Evolutionary conservation across 1,140 invertebrate species (phyloP), one percentile per base, ranked within the genome.

Genomic region (Trialeurodes vaporariorum): DNA sequence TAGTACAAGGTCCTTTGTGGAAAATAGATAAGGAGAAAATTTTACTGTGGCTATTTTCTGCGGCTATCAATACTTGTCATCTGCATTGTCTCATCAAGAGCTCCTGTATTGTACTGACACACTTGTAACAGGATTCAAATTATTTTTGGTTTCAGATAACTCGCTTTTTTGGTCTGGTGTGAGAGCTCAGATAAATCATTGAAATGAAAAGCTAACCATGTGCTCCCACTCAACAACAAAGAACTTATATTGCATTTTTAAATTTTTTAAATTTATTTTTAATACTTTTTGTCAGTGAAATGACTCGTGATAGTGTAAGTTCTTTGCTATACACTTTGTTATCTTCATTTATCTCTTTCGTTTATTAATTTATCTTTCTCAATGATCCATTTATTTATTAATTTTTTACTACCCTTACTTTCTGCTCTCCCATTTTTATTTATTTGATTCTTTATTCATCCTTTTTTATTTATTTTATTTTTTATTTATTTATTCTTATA

Each of bases 241-340:
- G 34, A 49, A 49, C 34, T 49, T 9, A 9, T 49, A 49, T 49
- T 49, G 34, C 34, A 49, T 49, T 49, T 49, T 49, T 49, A 49
- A 49, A 49, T 49, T 49, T 49, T 49, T 49, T 49, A 49, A 49
- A 49, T 49, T 49, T 49, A 49, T 49, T 49, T 49, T 49, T 49
- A 49, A 49, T 49, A 49, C 34, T 49, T n/a, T n/a, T 49, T 49
- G 34, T 49, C 34, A 49, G 34, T 49, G 34, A 49, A 49, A 49
- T 49, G 34, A 49, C 34, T 49, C 34, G 34, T 49, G 34, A 49
- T 49, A 49, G 34, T 49, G 34, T 49, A 17, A 49, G 34, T 49
- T 49, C 34, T 49, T 49, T 49, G 34, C 34, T 49, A 49, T 49
- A 49, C 34, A 49, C 34, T 49, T 49, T 49, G 34, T 49, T 49